Percentiles rank a stretch among this genome's conserved stretches.
Evolutionary conservation across 2,888 invertebrate species (phyloP).

Genomic region (Scaptodrosophila latifasciaeformis): DNA sequence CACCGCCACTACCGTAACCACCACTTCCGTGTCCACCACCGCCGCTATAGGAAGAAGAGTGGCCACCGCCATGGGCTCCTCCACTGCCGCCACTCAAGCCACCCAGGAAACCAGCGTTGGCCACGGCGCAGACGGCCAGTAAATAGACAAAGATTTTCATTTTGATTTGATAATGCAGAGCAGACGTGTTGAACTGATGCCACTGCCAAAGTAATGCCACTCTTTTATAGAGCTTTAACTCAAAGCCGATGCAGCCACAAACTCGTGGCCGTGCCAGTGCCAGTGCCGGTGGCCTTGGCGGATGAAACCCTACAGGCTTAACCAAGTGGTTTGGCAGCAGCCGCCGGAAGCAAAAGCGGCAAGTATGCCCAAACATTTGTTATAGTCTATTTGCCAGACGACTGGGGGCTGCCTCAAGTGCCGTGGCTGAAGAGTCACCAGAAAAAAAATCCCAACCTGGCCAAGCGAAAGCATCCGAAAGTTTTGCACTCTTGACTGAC

Average conservation of each 20-base stretch:
- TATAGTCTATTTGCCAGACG: slow-evolving; percentile 10
- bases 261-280: background rate
- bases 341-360: slow-evolving; percentile 33
- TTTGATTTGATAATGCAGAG: slow-evolving; percentile 42
- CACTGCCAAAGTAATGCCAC: slow-evolving; percentile 14
- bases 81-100: slow-evolving; percentile 23
- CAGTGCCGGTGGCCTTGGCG: slow-evolving; percentile 36
- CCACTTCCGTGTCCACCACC: slow-evolving; percentile 21
- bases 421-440: slow-evolving; percentile 1
- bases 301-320: slow-evolving; percentile 7
- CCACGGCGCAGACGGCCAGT: slow-evolving; percentile 46
- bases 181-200: slow-evolving; percentile 48
- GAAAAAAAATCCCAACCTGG: no score
- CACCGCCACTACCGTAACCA: slow-evolving; percentile 4
- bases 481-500: background rate
- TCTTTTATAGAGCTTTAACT: slow-evolving; percentile 51
- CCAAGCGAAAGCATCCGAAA: slow-evolving; percentile 4
- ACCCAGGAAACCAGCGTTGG: slow-evolving; percentile 51
- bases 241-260: slow-evolving; percentile 7
- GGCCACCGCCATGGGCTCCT: slow-evolving; percentile 21
- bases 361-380: slow-evolving; percentile 24
- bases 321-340: slow-evolving; percentile 9
- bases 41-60: slow-evolving; percentile 3
- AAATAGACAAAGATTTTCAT: slow-evolving; percentile 58
- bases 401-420: slow-evolving; percentile 34